Percentiles rank a stretch among this genome's conserved stretches.
phyloP scores from a whole-genome alignment of 2,113 vertebrate species.

The Haliaeetus leucogaster region DNA sequence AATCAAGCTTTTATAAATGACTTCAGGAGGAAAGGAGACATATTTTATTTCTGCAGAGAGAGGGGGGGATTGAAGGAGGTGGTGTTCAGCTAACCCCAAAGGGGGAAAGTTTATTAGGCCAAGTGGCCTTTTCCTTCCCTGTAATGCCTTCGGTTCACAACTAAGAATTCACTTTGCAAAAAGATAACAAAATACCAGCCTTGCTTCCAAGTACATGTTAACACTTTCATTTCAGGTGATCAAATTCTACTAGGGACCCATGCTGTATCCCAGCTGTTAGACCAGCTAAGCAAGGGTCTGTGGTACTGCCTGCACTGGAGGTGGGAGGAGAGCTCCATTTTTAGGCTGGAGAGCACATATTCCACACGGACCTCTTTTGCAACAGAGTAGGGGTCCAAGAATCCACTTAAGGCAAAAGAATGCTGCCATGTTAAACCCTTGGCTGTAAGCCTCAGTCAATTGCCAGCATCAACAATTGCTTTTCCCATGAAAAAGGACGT shows the following conservation, averaged over 20 bases:
- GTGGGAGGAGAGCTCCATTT: constrained; percentile 27
- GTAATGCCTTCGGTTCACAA: constrained; percentile 23
- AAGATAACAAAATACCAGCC: constrained; percentile 55
- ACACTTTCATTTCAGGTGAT: constrained; percentile 48
- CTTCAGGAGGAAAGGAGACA: constrained; percentile 28
- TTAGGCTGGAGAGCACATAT: constrained; percentile 43
- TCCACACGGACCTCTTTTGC: constrained; percentile 36
- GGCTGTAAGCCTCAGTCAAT: constrained; percentile 28
- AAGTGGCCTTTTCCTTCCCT: constrained; percentile 55
- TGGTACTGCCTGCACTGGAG: neutral
- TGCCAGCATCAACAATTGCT: constrained; percentile 63
- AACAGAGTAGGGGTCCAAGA: constrained; percentile 57
- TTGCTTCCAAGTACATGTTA: constrained; percentile 44
- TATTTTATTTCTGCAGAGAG: constrained; percentile 53
- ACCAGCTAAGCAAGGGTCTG: constrained; percentile 35
- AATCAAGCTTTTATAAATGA: constrained; percentile 59
- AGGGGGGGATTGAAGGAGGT: neutral
- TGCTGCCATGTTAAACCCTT: constrained; percentile 64
- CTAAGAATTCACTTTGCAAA: constrained; percentile 47
- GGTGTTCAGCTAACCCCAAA: constrained; percentile 38
- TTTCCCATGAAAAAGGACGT: constrained; percentile 56
- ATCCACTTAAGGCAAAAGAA: constrained; percentile 61
- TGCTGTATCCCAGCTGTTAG: neutral
- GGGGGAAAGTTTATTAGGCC: constrained; percentile 42
- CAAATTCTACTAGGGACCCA: neutral